Evolutionary conservation across 2,888 invertebrate species (phyloP).

Genomic region (Catocala nupta): DNA sequence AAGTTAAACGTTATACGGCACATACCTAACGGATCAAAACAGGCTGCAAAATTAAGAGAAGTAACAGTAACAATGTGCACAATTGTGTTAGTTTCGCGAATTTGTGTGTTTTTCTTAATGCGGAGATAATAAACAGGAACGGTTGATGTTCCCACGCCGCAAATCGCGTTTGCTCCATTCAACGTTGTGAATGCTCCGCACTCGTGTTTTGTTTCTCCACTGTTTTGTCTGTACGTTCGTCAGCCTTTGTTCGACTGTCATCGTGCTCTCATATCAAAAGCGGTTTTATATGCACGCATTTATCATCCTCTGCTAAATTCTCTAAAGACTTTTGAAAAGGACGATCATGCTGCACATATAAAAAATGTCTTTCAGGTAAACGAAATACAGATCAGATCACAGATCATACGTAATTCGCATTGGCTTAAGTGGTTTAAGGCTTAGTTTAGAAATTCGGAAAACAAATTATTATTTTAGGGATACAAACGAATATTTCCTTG

Average conservation of each 20-base stretch:
- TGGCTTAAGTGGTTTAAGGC: too few species aligned
- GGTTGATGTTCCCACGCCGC: constrained; percentile 75
- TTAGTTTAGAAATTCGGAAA: not conserved
- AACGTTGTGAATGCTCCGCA: constrained; percentile 58
- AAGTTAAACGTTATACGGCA: constrained; percentile 22
- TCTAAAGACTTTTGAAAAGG: constrained; percentile 18
- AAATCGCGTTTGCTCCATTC: constrained; percentile 55
- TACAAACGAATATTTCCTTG: too few species aligned
- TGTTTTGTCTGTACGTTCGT: constrained; percentile 70
- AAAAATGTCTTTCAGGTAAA: constrained; percentile 18
- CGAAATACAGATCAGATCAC: not conserved
- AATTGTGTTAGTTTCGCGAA: constrained; percentile 65
- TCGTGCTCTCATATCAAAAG: constrained; percentile 61
- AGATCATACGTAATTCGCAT: too few species aligned
- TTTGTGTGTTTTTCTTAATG: constrained; percentile 64
- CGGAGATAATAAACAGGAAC: constrained; percentile 62
- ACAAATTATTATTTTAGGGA: too few species aligned
- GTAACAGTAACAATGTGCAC: constrained; percentile 59
- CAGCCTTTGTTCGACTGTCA: constrained; percentile 70
- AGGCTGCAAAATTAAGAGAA: constrained; percentile 37
- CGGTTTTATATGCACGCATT: constrained; percentile 56
- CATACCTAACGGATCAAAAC: constrained; percentile 43
- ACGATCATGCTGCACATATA: constrained; percentile 17
- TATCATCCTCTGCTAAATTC: constrained; percentile 46
- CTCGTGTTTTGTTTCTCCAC: constrained; percentile 54